Base-by-base conservation (phyloP, 1,140 invertebrate genomes). In the Aphelinus atriplicis region DNA sequence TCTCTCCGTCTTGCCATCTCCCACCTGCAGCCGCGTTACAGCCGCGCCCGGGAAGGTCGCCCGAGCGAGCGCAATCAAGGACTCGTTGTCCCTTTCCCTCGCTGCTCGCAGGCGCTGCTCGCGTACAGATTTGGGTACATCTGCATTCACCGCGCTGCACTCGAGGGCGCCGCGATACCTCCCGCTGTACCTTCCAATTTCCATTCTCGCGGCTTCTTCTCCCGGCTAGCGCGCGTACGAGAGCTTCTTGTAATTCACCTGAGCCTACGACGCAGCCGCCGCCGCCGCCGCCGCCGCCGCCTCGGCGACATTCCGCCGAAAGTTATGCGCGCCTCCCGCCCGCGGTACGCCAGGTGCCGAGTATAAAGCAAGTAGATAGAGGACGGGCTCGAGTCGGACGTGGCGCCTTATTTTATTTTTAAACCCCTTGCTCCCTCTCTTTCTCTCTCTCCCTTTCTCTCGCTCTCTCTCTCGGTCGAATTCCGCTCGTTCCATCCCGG, bases 331-430 rank as follows among this genome's bases (percentile, higher is more conserved):
- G 63, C 63, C 26, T 48, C 61, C 26, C 26, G 9, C 68, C 10
- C 51, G 4, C 42, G 7, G 65, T 47, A 47, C 46, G 47, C 3
- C 7, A 48, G 58, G 63, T 7, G 42, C 4, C 26, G 3, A 56
- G 1, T 46, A 55, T 42, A 7, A 5, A 43, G 51, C 26, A 71
- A 73, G 53, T 73, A 73, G 63, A 73, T 65, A 73, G 53, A 73
- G 55, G 55, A 66, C 62, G 42, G 47, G 63, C 45, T 57, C 55
- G 47, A 58, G 71, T 66, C 63, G 48, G 63, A 73, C 71, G 46
- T 9, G 64, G 26, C 10, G 48, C n/a, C 9, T 57, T 65, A 58
- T 72, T 73, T 73, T 73, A 73, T 71, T 71, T 64, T 64, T 71
- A 71, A 71, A 71, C 69, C 26, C 26, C 26, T 26, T 26, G 26